Percentiles rank a stretch among this genome's conserved stretches.
Evolutionary conservation across 2,113 vertebrate genomes (phyloP).

Genomic region (Cepphus grylle): DNA sequence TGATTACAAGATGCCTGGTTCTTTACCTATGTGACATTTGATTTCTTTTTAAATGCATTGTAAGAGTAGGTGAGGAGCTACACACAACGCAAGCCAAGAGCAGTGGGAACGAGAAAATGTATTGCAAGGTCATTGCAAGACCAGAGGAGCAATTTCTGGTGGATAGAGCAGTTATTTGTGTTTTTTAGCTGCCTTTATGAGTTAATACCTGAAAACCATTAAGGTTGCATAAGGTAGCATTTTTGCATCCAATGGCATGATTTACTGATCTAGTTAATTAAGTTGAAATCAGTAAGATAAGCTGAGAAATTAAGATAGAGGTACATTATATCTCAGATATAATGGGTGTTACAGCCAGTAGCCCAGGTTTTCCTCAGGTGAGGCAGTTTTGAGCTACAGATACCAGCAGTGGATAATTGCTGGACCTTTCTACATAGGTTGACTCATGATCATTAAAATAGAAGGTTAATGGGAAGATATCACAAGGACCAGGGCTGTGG

Average conservation of each 20-base stretch:
- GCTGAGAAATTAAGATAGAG: neutral
- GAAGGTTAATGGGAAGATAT: neutral
- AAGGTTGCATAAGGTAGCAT: neutral
- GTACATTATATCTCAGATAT: neutral
- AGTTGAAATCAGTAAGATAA: neutral
- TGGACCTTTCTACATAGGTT: neutral
- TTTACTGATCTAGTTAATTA: neutral
- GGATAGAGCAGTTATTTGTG: neutral
- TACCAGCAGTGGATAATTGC: accelerated
- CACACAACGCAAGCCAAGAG: neutral
- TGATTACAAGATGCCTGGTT: neutral
- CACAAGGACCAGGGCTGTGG: neutral
- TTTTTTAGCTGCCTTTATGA: neutral
- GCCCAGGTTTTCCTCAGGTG: neutral
- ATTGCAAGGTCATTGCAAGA: neutral
- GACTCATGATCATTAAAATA: neutral
- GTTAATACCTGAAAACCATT: neutral
- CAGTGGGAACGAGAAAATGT: neutral
- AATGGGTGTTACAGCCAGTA: neutral
- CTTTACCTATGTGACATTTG: neutral
- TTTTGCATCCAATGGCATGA: neutral
- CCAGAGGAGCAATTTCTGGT: neutral
- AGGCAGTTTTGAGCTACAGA: neutral
- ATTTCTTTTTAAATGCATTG: neutral
- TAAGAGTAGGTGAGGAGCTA: neutral